phyloP scores from a whole-genome alignment of 2,113 vertebrate genomes.

The Sus scrofa region T2T-Sscrofa CM000824.6:210722001-210722500 shows the following conservation, averaged over 20 bases:
- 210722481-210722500: neutral
- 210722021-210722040: neutral
- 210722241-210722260: neutral
- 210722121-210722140: neutral
- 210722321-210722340: neutral
- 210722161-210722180: neutral
- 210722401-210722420: neutral
- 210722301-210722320: neutral
- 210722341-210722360: neutral
- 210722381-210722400: neutral
- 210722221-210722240: neutral
- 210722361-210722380: neutral
- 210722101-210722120: neutral
- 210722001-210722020: neutral
- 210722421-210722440: neutral
- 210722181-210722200: neutral
- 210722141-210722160: neutral
- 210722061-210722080: neutral
- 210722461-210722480: neutral
- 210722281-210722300: neutral
- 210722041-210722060: neutral
- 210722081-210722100: neutral
- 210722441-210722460: neutral
- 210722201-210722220: neutral
- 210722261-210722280: neutral